Base-by-base conservation (phyloP, 2,113 vertebrate genomes). In the Cavia aperea region DNA sequence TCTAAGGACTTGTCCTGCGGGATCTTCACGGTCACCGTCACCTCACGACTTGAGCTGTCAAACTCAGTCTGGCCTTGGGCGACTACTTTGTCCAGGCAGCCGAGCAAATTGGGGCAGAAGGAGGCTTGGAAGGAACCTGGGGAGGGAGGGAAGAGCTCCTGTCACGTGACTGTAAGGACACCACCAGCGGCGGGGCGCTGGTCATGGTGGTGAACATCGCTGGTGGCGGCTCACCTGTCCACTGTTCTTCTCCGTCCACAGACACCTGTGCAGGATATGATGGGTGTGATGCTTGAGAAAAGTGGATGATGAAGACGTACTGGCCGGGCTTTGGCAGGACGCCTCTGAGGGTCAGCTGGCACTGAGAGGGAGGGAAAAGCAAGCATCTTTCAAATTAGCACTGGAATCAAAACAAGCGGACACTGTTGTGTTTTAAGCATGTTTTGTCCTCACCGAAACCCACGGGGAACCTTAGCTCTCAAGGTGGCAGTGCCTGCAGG, bases 51-150 rank as follows among this genome's bases (percentile, higher is more conserved):
- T 49, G 95, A 97, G 95, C 99, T 72, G 54, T 98, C 98, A 49
- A 99, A 97, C 82, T 98, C 97, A 75, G 98, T 98, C 81, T 96
- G 98, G 26, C 97, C 97, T 79, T 97, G 97, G 12, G 98, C 95
- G 8, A 98, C 94, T 91, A 99, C 98, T 68, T 98, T 97, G 83
- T 98, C 97, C 93, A 96, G 97, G 97, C 99, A 99, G 93, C 99
- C 99, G 63, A 98, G 98, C 49, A 96, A 94, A 23, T 98, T 98
- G 14, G 99, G 99, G 95, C 99, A 99, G 97, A 99, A 99, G 0
- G 98, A 98, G 78, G 98, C 98, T 56, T 56, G 98, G 95, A 99
- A 97, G 78, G 96, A 95, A 87, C 99, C 99, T 99, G 94, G 24
- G 94, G 7, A n/a, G 94, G 29, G 16, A 93, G 77, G 65, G 84